phyloP scores from a whole-genome alignment of 2,113 vertebrate genomes.

The Nothocercus julius region DNA sequence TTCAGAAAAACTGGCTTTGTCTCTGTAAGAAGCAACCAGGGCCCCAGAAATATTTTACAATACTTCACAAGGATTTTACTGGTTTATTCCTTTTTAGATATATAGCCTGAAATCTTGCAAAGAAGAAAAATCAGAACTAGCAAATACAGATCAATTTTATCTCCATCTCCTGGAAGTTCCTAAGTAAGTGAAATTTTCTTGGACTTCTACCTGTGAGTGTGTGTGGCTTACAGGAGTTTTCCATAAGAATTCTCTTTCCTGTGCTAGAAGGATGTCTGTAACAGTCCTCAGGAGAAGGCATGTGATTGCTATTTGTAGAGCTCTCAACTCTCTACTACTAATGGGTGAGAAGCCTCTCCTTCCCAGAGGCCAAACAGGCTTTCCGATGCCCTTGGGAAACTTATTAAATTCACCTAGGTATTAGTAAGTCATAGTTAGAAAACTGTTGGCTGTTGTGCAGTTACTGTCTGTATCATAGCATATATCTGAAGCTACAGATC shows the following conservation, averaged over 20 bases:
- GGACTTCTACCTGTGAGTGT: background rate
- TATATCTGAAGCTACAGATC: background rate
- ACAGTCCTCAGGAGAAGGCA: background rate
- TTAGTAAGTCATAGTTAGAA: background rate
- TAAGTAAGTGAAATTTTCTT: conserved; percentile 75
- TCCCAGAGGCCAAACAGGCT: background rate
- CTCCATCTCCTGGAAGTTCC: conserved; percentile 82
- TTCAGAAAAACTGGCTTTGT: background rate
- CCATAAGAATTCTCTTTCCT: background rate
- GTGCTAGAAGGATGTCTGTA: background rate
- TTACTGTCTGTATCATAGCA: background rate
- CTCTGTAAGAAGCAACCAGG: background rate
- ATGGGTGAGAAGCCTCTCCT: background rate
- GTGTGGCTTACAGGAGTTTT: background rate
- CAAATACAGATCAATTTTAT: conserved; percentile 89
- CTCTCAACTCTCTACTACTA: background rate
- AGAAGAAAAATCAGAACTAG: conserved; percentile 84
- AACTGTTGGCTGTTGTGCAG: background rate
- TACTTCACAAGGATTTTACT: background rate
- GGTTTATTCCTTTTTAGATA: conserved; percentile 72
- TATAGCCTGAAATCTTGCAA: conserved; percentile 86
- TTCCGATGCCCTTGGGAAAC: background rate
- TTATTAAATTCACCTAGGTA: background rate
- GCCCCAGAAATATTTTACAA: background rate
- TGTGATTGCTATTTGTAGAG: background rate